phyloP scores from a whole-genome alignment of 2,888 invertebrate genomes.

The Ceraclea dissimilis region DNA sequence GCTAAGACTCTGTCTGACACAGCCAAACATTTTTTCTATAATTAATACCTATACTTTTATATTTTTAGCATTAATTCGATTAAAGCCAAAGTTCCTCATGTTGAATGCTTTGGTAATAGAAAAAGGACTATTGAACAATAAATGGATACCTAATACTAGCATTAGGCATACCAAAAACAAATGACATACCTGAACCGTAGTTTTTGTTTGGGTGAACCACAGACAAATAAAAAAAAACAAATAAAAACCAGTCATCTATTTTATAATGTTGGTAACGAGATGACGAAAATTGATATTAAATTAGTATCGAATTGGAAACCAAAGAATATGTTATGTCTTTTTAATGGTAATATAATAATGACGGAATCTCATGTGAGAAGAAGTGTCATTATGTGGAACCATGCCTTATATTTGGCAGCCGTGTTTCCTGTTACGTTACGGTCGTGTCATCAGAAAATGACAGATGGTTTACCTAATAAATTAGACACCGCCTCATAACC shows the following conservation, averaged over 20 bases:
- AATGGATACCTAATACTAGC: neutral
- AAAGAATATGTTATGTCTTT: slow-evolving; percentile 19
- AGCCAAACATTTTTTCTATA: too few relatives aligned
- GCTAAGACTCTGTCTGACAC: too few relatives aligned
- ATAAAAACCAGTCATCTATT: neutral
- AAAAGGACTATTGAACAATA: neutral
- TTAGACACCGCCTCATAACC: too few relatives aligned
- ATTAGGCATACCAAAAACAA: neutral
- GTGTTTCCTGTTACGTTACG: slow-evolving; percentile 19
- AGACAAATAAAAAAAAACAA: slow-evolving; percentile 1
- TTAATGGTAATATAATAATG: slow-evolving; percentile 20
- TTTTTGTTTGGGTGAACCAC: neutral
- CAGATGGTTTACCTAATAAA: slow-evolving; percentile 12
- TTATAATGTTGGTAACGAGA: slow-evolving; percentile 12
- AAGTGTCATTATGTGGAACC: slow-evolving; percentile 25
- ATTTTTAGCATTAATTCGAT: too few relatives aligned
- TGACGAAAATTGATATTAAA: slow-evolving; percentile 23
- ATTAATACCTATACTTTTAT: too few relatives aligned
- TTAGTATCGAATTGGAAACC: slow-evolving; percentile 22
- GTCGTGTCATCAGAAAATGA: slow-evolving; percentile 8
- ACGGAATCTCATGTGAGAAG: slow-evolving; percentile 15
- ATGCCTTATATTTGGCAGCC: slow-evolving; percentile 8
- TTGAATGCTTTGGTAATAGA: too few relatives aligned
- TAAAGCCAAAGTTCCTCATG: too few relatives aligned
- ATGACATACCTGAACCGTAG: neutral